A percentile compares a stretch with the other conserved stretches of the same genome.
Evolutionary conservation across 2,113 vertebrate genomes (phyloP).

Genomic region (Alethe castanea): DNA sequence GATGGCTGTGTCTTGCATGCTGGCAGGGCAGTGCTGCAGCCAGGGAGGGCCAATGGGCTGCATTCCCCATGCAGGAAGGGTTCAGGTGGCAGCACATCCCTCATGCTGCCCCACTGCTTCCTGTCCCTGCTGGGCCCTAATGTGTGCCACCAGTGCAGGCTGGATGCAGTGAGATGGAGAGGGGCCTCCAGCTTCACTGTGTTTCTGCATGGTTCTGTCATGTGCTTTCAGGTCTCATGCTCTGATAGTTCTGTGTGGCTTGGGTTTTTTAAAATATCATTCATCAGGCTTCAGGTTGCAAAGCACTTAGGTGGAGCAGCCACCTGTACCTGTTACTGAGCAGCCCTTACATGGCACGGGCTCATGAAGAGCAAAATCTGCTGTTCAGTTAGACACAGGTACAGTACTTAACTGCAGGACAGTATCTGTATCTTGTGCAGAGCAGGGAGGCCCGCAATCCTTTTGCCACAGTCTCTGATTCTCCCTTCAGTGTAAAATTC

Average conservation of each 20-base stretch:
- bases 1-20: fast-evolving
- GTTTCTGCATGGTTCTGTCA: background rate
- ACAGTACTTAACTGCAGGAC: background rate
- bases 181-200: background rate
- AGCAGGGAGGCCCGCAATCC: background rate
- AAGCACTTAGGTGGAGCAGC: background rate
- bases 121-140: background rate
- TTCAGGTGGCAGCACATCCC: background rate
- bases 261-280: background rate
- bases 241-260: background rate
- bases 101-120: background rate
- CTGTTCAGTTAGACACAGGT: background rate
- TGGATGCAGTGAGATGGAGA: background rate
- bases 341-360: background rate
- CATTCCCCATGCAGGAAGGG: fast-evolving
- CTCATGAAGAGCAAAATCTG: background rate
- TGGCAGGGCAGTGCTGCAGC: background rate
- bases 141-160: background rate
- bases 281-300: background rate
- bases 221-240: background rate
- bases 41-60: fast-evolving
- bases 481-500: background rate
- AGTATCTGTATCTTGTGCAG: fast-evolving
- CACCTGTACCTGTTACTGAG: background rate
- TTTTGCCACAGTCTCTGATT: background rate